Percentiles rank a stretch among this genome's conserved stretches.
Evolutionary conservation across 2,888 invertebrate genomes (phyloP).

Genomic region (Alitta virens): DNA sequence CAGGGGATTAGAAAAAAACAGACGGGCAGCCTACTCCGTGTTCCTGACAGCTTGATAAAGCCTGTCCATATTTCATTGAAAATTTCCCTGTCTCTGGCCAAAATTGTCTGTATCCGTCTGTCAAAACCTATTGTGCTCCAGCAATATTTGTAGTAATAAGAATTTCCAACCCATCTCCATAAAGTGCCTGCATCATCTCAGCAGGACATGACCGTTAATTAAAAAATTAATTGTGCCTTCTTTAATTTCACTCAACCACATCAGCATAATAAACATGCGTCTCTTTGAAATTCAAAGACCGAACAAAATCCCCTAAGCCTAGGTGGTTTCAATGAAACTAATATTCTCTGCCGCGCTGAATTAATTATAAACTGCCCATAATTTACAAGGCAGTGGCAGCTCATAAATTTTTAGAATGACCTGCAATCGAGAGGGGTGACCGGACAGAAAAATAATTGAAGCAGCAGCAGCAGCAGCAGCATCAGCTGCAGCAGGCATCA

Average conservation of each 20-base stretch:
- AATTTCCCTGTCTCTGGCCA: neutral
- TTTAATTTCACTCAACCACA: neutral
- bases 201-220: constrained; percentile 3
- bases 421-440: neutral
- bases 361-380: constrained; percentile 3
- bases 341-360: neutral
- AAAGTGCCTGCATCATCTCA: too few relatives aligned
- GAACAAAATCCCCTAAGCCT: neutral
- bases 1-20: constrained; percentile 5
- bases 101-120: too few relatives aligned
- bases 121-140: too few relatives aligned
- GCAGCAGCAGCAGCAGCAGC: neutral
- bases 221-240: constrained; percentile 18
- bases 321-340: constrained; percentile 1
- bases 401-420: neutral
- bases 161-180: too few relatives aligned
- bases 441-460: neutral
- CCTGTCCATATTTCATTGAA: neutral
- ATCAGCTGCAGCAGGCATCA: too few relatives aligned
- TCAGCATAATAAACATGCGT: neutral
- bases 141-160: too few relatives aligned
- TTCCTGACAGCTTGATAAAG: neutral
- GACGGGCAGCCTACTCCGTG: neutral
- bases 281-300: constrained; percentile 2
- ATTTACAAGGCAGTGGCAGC: constrained; percentile 5